A percentile compares a stretch with the other conserved stretches of the same genome.
Evolutionary conservation across 2,113 vertebrate genomes (phyloP).

Genomic region (Lampris megalopsis): DNA sequence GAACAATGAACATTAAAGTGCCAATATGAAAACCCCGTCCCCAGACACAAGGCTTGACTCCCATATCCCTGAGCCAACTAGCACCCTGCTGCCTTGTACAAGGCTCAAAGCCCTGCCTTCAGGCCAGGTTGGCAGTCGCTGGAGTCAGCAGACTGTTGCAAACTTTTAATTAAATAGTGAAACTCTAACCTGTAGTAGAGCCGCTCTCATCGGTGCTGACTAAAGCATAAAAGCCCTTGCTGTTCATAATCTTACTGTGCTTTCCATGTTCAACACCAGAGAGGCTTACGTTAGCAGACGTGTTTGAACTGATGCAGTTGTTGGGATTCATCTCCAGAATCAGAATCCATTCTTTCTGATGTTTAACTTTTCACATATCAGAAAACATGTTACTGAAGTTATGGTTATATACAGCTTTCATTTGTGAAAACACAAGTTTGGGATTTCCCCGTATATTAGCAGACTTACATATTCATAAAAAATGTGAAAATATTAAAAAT

Average conservation of each 20-base stretch:
- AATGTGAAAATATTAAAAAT: too few species aligned
- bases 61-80: conserved; percentile 37
- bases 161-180: conserved; percentile 83
- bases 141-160: conserved; percentile 74
- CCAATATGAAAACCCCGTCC: conserved; percentile 20
- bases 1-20: conserved; percentile 32
- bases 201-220: conserved; percentile 46
- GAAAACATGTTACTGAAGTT: too few species aligned
- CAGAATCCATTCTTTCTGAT: neutral
- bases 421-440: too few species aligned
- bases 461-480: too few species aligned
- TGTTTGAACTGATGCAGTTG: conserved; percentile 20
- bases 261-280: conserved; percentile 46
- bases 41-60: conserved; percentile 21
- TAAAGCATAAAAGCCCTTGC: conserved; percentile 53
- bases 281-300: conserved; percentile 26
- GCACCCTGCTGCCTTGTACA: conserved; percentile 31
- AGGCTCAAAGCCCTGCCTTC: conserved; percentile 53
- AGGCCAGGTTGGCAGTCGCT: conserved; percentile 58
- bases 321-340: neutral
- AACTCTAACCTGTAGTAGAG: conserved; percentile 65
- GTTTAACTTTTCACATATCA: too few species aligned
- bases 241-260: conserved; percentile 49
- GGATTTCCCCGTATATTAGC: too few species aligned
- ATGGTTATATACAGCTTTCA: too few species aligned